Evolutionary conservation across 2,113 vertebrate species (phyloP).

Genomic region (Protomyctophum bolini): DNA sequence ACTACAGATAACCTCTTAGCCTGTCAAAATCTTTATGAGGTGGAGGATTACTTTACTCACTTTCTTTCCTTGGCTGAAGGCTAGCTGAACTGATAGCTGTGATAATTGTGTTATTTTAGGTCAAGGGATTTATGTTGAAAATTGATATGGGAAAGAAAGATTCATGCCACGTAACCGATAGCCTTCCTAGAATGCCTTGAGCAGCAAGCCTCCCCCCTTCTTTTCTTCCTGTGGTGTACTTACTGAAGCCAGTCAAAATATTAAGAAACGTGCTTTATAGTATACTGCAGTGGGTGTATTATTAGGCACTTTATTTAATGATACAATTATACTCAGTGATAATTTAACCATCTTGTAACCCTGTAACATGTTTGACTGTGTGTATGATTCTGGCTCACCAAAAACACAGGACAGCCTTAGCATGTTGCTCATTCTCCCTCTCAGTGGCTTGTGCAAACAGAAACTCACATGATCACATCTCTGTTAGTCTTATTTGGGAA

Average conservation of each 20-base stretch:
- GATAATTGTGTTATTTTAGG: slow-evolving; percentile 35
- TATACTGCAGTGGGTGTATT: not conserved
- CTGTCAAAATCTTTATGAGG: slow-evolving; percentile 47
- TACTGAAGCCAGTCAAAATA: slow-evolving; percentile 10
- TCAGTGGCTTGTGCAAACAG: too few relatives aligned
- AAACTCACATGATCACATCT: too few relatives aligned
- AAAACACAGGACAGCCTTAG: not conserved
- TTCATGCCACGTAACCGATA: slow-evolving; percentile 38
- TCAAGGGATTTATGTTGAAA: slow-evolving; percentile 49
- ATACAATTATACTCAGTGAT: slow-evolving; percentile 3
- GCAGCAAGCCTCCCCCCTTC: not conserved
- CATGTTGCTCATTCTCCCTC: not conserved
- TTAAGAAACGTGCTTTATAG: slow-evolving; percentile 2
- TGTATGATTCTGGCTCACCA: too few relatives aligned
- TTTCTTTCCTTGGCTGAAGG: slow-evolving; percentile 35
- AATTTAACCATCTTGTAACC: too few relatives aligned
- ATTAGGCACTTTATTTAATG: not conserved
- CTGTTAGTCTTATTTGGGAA: too few relatives aligned
- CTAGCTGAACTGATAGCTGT: slow-evolving; percentile 12
- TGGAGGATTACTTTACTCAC: slow-evolving; percentile 36
- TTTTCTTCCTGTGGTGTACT: slow-evolving; percentile 30
- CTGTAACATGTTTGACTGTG: too few relatives aligned
- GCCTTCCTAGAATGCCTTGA: slow-evolving; percentile 2
- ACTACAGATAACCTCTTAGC: slow-evolving; percentile 49
- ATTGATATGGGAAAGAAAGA: slow-evolving; percentile 35